A percentile compares a stretch with the other conserved stretches of the same genome.
phyloP scores from a whole-genome alignment of 64 coral and sea anemone genomes.

The Actinia equina region DNA sequence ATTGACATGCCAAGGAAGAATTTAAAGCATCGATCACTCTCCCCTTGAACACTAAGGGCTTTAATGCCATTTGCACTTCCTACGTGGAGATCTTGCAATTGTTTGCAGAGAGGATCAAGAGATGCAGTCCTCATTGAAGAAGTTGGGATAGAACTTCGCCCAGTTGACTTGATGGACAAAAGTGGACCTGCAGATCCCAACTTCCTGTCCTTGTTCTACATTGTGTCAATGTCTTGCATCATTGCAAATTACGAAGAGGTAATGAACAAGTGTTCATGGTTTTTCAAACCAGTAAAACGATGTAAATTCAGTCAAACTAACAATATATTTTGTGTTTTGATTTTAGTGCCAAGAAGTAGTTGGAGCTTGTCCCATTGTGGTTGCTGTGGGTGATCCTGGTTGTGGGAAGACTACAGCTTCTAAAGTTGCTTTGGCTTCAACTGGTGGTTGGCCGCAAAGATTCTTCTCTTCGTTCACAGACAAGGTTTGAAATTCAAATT shows the following conservation, averaged over 20 bases:
- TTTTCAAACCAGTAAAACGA: too few relatives aligned
- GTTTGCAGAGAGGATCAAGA: neutral
- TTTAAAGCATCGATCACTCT: neutral
- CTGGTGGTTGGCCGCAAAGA: neutral
- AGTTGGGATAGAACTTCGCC: neutral
- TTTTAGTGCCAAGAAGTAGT: too few relatives aligned
- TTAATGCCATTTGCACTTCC: too few relatives aligned
- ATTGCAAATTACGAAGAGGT: neutral
- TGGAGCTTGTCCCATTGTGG: too few relatives aligned
- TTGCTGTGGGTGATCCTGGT: too few relatives aligned
- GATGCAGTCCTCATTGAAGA: neutral
- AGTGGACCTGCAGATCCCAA: neutral
- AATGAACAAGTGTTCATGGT: neutral
- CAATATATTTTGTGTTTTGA: too few relatives aligned
- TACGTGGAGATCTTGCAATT: neutral
- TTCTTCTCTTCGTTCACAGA: neutral
- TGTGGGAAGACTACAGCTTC: neutral
- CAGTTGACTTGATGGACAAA: neutral
- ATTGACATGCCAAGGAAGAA: neutral
- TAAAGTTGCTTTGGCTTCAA: neutral
- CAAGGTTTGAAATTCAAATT: neutral
- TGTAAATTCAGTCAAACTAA: too few relatives aligned
- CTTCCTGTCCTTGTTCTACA: neutral
- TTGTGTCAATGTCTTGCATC: neutral
- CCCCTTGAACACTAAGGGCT: too few relatives aligned